Conservation (phyloP, 2,888 invertebrate genomes). For the Microctonus aethiopoides region DNA sequence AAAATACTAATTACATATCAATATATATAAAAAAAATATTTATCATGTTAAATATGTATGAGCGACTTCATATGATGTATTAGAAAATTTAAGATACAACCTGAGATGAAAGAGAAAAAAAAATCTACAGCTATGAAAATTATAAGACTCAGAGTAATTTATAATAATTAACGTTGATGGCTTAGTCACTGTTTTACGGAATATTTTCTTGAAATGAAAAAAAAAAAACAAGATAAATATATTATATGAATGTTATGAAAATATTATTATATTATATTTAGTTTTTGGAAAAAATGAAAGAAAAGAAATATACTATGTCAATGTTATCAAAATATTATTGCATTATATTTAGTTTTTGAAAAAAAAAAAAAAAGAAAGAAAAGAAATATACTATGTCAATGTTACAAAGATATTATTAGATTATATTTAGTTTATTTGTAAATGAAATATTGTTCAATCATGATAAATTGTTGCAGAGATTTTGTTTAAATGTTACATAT, state of each 20-base stretch:
- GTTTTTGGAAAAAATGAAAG: background rate
- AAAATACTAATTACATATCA: background rate
- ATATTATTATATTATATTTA: background rate
- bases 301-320: background rate
- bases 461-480: background rate
- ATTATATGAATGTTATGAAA: background rate
- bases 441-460: background rate
- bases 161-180: background rate
- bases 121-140: background rate
- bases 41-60: background rate
- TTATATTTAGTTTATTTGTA: background rate
- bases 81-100: background rate
- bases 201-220: background rate
- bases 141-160: background rate
- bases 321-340: background rate
- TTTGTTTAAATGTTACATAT: background rate
- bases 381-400: background rate
- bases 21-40: background rate
- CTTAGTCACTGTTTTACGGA: background rate
- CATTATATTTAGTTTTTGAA: background rate
- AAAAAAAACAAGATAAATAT: background rate
- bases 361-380: too few species aligned
- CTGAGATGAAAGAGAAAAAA: background rate
- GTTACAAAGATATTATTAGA: background rate
- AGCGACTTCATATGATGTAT: background rate